Base-by-base conservation (phyloP, 53 echinoderm and acorn worm genomes). In the Henricia sp. region DNA sequence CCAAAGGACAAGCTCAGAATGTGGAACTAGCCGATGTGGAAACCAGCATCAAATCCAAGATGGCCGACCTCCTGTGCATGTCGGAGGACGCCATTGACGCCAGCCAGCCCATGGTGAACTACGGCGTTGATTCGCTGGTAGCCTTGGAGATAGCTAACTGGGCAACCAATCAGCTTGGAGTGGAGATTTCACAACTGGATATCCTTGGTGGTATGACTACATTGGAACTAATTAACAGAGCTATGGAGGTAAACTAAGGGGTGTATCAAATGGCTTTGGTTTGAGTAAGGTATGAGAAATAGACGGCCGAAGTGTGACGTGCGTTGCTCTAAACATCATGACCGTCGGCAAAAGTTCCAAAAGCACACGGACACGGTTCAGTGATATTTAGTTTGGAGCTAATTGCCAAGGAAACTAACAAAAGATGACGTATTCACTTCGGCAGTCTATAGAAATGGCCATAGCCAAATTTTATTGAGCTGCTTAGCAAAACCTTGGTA, bases 91-190 rank as follows among this genome's bases (percentile, higher is more conserved):
- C 90, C 62, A 96, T 96, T 35, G 97, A 96, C 50, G 73, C 92
- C 24, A 92, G 86, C 55, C 94, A 96, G 62, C 96, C 96, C 14
- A 96, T 96, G 96, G 94, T 96, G 68, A 94, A 96, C 94, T 96
- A 94, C 78, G 97, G 97, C 0, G 94, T 96, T 60, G 97, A 96
- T 39, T 96, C 97, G 19, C 83, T 94, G 86, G 92, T 96, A 83
- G 94, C 97, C 44, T 82, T 96, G 38, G 96, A 96, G 84, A 93
- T 96, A 82, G 96, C 93, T 28, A 96, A 87, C 14, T 96, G 96
- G 96, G 96, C 93, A 11, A 93, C 90, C 43, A 87, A 93, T 54
- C 91, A 96, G 80, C 93, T 93, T 63, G 89, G 89, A 68, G 93
- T 96, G 38, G 89, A 91, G 73, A 82, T 96, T 41, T 96, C 96